Evolutionary conservation across 2,888 invertebrate genomes (phyloP).

Genomic region (Rhingia rostrata): DNA sequence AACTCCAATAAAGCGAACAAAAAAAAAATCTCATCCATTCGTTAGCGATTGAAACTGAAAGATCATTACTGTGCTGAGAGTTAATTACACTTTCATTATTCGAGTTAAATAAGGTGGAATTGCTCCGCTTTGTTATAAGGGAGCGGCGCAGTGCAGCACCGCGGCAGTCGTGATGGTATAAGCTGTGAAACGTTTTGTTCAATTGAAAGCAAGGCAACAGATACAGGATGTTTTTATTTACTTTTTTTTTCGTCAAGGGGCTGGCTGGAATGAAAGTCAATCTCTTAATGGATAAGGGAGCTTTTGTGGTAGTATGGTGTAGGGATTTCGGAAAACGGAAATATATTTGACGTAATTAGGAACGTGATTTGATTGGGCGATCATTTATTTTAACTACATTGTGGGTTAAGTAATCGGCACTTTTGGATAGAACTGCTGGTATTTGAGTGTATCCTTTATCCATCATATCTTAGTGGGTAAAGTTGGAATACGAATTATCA

Average conservation of each 20-base stretch:
- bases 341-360: conserved; percentile 48
- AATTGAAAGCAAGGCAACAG: conserved; percentile 41
- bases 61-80: conserved; percentile 67
- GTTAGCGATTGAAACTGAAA: conserved; percentile 65
- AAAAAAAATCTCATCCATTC: conserved; percentile 27
- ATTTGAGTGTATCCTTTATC: too few relatives aligned
- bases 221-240: conserved; percentile 29
- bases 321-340: conserved; percentile 27
- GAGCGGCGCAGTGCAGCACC: background rate
- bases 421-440: background rate
- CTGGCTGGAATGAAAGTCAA: background rate
- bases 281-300: conserved; percentile 34
- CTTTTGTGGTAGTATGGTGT: conserved; percentile 11
- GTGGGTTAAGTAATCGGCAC: background rate
- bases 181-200: conserved; percentile 41
- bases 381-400: conserved; percentile 24
- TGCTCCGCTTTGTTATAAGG: conserved; percentile 31
- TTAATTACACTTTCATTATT: conserved; percentile 73
- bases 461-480: too few relatives aligned
- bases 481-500: too few relatives aligned
- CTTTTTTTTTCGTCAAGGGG: background rate
- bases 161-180: conserved; percentile 34
- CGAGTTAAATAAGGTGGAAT: conserved; percentile 67
- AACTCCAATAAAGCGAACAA: background rate
- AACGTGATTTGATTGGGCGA: conserved; percentile 53